Base-by-base conservation (phyloP, 1,140 invertebrate genomes). In the Drosophila parabipectinata region DNA sequence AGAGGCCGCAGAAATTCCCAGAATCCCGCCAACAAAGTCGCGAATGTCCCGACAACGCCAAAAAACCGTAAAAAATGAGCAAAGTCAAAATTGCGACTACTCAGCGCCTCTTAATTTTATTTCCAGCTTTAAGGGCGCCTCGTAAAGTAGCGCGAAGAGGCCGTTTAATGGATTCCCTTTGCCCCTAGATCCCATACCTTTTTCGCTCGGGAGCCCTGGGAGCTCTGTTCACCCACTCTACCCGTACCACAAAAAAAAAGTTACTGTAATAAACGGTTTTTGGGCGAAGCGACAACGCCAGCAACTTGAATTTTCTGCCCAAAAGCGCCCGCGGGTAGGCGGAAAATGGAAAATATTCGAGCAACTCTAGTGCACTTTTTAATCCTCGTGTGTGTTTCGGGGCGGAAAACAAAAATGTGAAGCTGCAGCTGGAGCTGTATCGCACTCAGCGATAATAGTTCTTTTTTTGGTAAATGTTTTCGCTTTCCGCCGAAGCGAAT, bases 61-160 rank as follows among this genome's bases (percentile, higher is more conserved):
- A 55, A 68, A 68, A 30, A n/a, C 55, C 69, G 52, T 78, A 62
- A 78, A 82, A 85, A 77, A 61, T 63, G 57, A 58, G 61, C 61
- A 81, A 63, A 63, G 69, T 68, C 64, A 54, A 84, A 87, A 81
- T 81, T 66, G 81, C 74, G 74, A 87, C 81, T 87, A 85, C 81
- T 87, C 81, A 85, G 81, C 82, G 69, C 53, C 77, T 87, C 77
- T 85, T 81, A 78, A 85, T 84, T 85, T 87, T 87, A 85, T 85
- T 87, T 75, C 30, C 60, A 67, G 68, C 71, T 85, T 87, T 82
- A 87, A 74, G 47, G 78, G 10, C 34, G 10, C 34, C 57, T 75
- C 82, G 58, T 81, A 87, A 85, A 81, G 54, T 55, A 68, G 21
- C 30, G 50, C 44, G 26, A 28, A 62, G 52, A 64, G 47, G 39